A percentile compares a stretch with the other conserved stretches of the same genome.
Evolutionary conservation across 2,797 vertebrate species (phyloP).

Genomic region (Peromyscus nudipes): DNA sequence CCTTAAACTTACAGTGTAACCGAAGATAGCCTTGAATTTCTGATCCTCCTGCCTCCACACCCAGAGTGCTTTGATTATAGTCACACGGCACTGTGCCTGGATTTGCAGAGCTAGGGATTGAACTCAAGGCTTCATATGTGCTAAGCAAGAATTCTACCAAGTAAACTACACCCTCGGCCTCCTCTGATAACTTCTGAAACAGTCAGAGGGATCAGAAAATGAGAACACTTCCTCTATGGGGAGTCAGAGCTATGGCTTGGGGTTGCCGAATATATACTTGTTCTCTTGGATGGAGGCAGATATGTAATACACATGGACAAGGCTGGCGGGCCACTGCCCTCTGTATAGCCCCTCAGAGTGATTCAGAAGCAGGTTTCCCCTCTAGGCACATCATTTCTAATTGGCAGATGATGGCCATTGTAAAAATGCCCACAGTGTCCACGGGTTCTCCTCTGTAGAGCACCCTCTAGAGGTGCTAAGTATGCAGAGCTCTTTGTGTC

Average conservation of each 20-base stretch:
- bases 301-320: too few species aligned
- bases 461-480: background rate
- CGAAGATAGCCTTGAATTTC: background rate
- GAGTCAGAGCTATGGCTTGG: background rate
- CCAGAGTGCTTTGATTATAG: background rate
- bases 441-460: too few species aligned
- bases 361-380: background rate
- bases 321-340: background rate
- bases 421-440: background rate
- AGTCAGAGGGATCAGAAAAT: background rate
- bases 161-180: background rate
- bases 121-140: background rate
- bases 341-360: background rate
- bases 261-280: background rate
- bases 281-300: background rate
- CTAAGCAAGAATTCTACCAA: background rate
- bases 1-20: background rate
- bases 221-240: background rate
- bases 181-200: background rate
- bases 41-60: background rate
- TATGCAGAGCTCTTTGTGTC: rapidly evolving
- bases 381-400: background rate
- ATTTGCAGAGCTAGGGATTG: background rate
- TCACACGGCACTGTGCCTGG: background rate
- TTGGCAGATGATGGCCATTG: background rate